A percentile compares a stretch with the other conserved stretches of the same genome.
Evolutionary conservation across 2,888 invertebrate genomes (phyloP).

Genomic region (Tenthredo scrophulariae): DNA sequence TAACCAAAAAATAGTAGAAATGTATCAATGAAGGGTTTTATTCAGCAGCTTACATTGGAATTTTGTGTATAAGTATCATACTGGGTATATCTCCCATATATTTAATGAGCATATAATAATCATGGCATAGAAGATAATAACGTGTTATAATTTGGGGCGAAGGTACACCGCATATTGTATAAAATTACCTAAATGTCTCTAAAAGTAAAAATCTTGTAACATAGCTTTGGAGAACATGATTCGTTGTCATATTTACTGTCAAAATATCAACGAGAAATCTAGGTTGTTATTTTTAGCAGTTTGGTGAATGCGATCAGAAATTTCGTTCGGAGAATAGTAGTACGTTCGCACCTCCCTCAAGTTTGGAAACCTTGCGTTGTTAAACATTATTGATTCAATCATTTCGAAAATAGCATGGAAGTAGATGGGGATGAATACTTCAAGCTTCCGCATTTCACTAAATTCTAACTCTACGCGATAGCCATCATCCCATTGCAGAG

Average conservation of each 20-base stretch:
- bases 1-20: neutral
- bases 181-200: neutral
- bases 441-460: neutral
- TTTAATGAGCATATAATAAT: neutral
- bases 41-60: neutral
- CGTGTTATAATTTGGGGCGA: neutral
- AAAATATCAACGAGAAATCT: neutral
- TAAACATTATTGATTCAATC: neutral
- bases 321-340: neutral
- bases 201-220: too few species aligned
- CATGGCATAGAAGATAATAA: neutral
- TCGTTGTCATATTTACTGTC: neutral
- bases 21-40: neutral
- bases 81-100: neutral
- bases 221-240: neutral
- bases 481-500: too few species aligned
- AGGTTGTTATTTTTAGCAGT: constrained; percentile 13
- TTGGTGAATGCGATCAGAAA: neutral
- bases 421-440: neutral
- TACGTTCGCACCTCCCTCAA: neutral
- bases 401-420: neutral
- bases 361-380: neutral
- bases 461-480: neutral
- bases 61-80: neutral
- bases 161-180: neutral